A percentile compares a stretch with the other conserved stretches of the same genome.
Evolutionary conservation across 2,113 vertebrate species (phyloP).

Genomic region (Theristicus caerulescens): DNA sequence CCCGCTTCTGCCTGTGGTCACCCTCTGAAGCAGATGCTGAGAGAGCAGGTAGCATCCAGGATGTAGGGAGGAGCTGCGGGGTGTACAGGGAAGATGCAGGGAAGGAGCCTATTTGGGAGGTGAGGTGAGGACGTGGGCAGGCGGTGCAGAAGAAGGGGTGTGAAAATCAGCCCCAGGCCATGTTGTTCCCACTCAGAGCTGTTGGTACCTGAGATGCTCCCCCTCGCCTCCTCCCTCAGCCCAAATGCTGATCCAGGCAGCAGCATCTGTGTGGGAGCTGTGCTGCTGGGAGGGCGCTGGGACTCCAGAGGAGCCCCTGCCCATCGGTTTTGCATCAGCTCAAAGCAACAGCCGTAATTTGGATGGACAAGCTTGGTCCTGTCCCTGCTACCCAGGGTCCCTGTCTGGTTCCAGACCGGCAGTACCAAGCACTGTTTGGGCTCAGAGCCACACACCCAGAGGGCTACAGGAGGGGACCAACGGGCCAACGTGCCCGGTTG

Average conservation of each 20-base stretch:
- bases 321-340: neutral
- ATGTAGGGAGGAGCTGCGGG: neutral
- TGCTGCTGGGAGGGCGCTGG: neutral
- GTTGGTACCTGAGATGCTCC: neutral
- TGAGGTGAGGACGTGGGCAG: neutral
- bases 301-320: neutral
- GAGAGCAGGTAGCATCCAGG: neutral
- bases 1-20: neutral
- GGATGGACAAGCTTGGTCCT: neutral
- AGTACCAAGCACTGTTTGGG: neutral
- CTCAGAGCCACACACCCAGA: neutral
- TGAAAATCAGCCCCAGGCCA: neutral
- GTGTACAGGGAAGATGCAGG: neutral
- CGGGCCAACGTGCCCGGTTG: neutral
- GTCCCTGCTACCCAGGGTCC: neutral
- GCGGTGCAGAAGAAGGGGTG: fast-evolving
- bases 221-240: neutral
- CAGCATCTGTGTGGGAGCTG: neutral
- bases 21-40: neutral
- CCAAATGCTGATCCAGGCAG: neutral
- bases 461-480: neutral
- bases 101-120: neutral
- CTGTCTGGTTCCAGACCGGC: neutral
- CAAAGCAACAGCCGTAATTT: neutral
- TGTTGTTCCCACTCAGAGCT: neutral